Evolutionary conservation across 2,888 invertebrate species (phyloP).

Genomic region (Dynastes tityus): DNA sequence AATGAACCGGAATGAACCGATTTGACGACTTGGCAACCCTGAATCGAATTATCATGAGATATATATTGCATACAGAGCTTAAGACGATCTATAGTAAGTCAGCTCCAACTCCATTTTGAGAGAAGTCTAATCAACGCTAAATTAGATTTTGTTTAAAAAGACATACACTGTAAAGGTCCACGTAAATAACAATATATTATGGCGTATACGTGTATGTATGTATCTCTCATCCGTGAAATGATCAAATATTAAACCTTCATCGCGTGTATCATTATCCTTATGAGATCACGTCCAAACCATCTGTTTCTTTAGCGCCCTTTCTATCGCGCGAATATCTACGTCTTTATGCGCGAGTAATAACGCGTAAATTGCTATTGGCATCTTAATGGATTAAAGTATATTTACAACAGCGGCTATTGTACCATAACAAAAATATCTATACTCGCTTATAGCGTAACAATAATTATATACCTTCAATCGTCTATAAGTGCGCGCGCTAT

Average conservation of each 20-base stretch:
- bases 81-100: neutral
- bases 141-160: conserved; percentile 31
- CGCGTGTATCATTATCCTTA: conserved; percentile 28
- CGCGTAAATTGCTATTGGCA: conserved; percentile 19
- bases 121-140: conserved; percentile 23
- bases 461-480: conserved; percentile 23
- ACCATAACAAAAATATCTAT: conserved; percentile 16
- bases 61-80: neutral
- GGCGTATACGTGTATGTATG: neutral
- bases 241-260: conserved; percentile 12
- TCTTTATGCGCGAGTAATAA: conserved; percentile 9
- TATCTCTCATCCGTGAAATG: neutral
- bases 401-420: conserved; percentile 10
- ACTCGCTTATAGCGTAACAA: conserved; percentile 16
- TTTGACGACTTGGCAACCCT: too few species aligned
- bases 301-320: conserved; percentile 18
- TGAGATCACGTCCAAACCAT: conserved; percentile 10
- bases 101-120: conserved; percentile 10
- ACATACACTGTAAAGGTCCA: neutral
- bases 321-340: conserved; percentile 4
- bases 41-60: too few species aligned
- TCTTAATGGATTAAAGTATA: conserved; percentile 26
- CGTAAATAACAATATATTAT: neutral
- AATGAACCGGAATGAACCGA: too few species aligned
- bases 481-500: neutral